Percentiles rank a stretch among this genome's conserved stretches.
Conservation (phyloP, 2,888 invertebrate genomes). For the Sesia apiformis region DNA sequence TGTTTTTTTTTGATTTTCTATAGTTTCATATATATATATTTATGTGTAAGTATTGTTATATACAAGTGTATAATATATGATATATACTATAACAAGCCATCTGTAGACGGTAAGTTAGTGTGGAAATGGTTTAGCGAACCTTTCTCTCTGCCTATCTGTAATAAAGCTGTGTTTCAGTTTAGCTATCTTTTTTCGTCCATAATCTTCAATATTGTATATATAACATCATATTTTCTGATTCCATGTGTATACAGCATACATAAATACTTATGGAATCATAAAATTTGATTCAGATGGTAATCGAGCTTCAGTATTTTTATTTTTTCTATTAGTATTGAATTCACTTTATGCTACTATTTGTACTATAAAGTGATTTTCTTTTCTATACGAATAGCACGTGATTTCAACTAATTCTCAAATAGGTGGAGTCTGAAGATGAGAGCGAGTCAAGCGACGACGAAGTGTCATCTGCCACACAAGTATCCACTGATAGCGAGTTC, state of each 20-base stretch:
- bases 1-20: neutral
- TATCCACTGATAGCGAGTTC: slow-evolving; percentile 94
- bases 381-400: too few relatives aligned
- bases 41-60: neutral
- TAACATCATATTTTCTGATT: too few relatives aligned
- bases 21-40: neutral
- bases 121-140: slow-evolving; percentile 21
- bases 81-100: slow-evolving; percentile 9
- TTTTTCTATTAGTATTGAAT: too few relatives aligned
- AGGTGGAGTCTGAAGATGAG: slow-evolving; percentile 68
- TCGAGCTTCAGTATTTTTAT: too few relatives aligned
- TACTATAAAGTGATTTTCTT: too few relatives aligned
- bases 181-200: neutral
- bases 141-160: slow-evolving; percentile 2
- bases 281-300: too few relatives aligned
- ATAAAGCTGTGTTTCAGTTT: neutral
- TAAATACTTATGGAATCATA: too few relatives aligned
- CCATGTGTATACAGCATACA: too few relatives aligned
- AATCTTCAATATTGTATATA: neutral
- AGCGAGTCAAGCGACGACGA: slow-evolving; percentile 82
- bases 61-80: slow-evolving; percentile 3
- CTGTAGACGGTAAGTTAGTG: slow-evolving; percentile 50
- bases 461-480: slow-evolving; percentile 91
- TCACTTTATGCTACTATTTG: too few relatives aligned
- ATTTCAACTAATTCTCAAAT: slow-evolving; percentile 3